phyloP scores from a whole-genome alignment of 2,888 invertebrate species.

The Spatulosminthurus flaviceps region DNA sequence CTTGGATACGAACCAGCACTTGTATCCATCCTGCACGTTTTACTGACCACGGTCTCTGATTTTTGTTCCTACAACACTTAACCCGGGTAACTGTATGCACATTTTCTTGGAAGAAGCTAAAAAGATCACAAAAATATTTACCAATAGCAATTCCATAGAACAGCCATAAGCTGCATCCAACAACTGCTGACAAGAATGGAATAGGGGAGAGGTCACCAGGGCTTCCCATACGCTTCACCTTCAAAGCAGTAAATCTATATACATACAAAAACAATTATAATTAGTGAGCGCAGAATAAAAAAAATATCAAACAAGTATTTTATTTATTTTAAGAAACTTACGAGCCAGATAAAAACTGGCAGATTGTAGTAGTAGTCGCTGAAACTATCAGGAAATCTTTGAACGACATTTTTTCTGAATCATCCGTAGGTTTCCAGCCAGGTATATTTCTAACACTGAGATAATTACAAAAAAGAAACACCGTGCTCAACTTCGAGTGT shows the following conservation, averaged over 20 bases:
- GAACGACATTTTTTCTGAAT: slow-evolving; percentile 47
- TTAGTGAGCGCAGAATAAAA: not conserved
- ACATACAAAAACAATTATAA: not conserved
- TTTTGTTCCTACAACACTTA: too few species aligned
- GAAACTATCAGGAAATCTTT: slow-evolving; percentile 75
- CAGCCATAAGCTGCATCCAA: slow-evolving; percentile 65
- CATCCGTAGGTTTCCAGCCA: too few species aligned
- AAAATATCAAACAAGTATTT: not conserved
- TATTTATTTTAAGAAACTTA: too few species aligned
- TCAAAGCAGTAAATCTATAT: slow-evolving; percentile 58
- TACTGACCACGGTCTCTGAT: too few species aligned
- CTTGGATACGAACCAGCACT: too few species aligned
- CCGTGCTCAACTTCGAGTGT: too few species aligned
- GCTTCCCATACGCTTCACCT: slow-evolving; percentile 55
- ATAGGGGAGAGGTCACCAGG: slow-evolving; percentile 58
- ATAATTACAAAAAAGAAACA: too few species aligned
- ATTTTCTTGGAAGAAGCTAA: too few species aligned
- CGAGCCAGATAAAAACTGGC: slow-evolving; percentile 87
- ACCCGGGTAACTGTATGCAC: too few species aligned
- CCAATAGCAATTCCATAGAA: slow-evolving; percentile 57
- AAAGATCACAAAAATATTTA: slow-evolving; percentile 16
- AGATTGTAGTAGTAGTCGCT: slow-evolving; percentile 80
- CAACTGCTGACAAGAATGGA: slow-evolving; percentile 69
- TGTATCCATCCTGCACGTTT: too few species aligned
- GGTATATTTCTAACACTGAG: too few species aligned